Conservation (phyloP, 2,888 invertebrate genomes). For the Tenthredo mesomela region DNA sequence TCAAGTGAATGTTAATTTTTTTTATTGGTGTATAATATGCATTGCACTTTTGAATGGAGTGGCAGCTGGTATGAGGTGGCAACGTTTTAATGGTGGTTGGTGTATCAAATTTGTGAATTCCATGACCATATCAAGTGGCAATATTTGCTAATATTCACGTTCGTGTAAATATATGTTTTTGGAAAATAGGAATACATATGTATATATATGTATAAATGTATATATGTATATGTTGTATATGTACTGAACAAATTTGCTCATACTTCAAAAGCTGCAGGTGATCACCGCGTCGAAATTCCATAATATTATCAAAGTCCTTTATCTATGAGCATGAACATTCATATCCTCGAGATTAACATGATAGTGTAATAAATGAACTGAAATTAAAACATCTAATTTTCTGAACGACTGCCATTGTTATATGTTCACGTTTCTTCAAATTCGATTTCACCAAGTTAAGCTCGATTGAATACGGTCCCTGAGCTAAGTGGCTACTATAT, state of each 20-base stretch:
- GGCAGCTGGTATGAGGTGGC: background rate
- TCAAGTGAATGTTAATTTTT: slow-evolving; percentile 15
- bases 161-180: slow-evolving; percentile 23
- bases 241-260: background rate
- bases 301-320: background rate
- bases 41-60: background rate
- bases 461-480: slow-evolving; percentile 44
- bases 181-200: slow-evolving; percentile 9
- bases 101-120: slow-evolving; percentile 2
- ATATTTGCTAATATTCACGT: background rate
- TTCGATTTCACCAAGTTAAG: slow-evolving; percentile 48
- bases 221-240: background rate
- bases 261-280: slow-evolving; percentile 16
- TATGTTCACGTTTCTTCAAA: slow-evolving; percentile 32
- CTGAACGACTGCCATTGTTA: slow-evolving; percentile 18
- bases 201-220: too few relatives aligned
- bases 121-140: slow-evolving; percentile 4
- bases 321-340: background rate
- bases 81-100: background rate
- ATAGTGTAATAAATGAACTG: background rate
- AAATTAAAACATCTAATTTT: slow-evolving; percentile 1
- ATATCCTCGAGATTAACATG: background rate
- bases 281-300: background rate
- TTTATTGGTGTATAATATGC: background rate
- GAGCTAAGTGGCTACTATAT: slow-evolving; percentile 43